A percentile compares a stretch with the other conserved stretches of the same genome.
These are phyloP conservation scores for Telenomus remus DNA, from an alignment of 1,140 invertebrate genomes.

Conservation along the genomic window DNA sequence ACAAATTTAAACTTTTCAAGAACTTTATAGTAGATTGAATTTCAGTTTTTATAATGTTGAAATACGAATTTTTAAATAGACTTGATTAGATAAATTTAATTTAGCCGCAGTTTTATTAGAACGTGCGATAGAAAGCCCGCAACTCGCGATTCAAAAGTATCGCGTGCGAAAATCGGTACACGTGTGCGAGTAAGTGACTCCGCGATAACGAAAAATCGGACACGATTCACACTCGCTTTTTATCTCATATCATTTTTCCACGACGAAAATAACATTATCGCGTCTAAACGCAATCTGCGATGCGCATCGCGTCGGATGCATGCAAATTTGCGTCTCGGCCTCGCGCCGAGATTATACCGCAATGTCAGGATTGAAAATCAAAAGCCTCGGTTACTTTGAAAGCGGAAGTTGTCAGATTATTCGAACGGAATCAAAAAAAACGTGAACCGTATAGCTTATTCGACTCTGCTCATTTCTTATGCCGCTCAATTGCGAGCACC, in stretches of 20 bases:
- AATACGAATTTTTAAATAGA: too few species aligned
- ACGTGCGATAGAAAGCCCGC: constrained; percentile 12
- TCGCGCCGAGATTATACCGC: too few species aligned
- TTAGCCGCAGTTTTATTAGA: neutral
- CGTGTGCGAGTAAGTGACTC: constrained; percentile 24
- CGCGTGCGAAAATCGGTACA: constrained; percentile 38
- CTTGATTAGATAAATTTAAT: too few species aligned
- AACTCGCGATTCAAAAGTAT: constrained; percentile 22
- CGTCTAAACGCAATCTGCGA: too few species aligned
- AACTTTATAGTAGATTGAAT: too few species aligned
- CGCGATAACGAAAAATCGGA: constrained; percentile 24
- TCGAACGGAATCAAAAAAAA: constrained; percentile 36
- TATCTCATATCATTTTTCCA: neutral
- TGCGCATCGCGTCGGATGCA: too few species aligned
- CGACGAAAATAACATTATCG: neutral
- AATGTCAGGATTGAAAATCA: constrained; percentile 14
- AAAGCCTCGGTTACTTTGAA: constrained; percentile 14
- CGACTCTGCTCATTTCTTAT: constrained; percentile 58
- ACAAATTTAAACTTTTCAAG: too few species aligned
- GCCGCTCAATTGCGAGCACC: constrained; percentile 38
- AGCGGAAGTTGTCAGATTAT: constrained; percentile 40
- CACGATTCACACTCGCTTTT: constrained; percentile 8
- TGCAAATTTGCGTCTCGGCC: too few species aligned
- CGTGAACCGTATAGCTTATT: constrained; percentile 21
- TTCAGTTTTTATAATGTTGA: too few species aligned